phyloP scores from a whole-genome alignment of 2,888 invertebrate species.

The Melanostoma mellinum region DNA sequence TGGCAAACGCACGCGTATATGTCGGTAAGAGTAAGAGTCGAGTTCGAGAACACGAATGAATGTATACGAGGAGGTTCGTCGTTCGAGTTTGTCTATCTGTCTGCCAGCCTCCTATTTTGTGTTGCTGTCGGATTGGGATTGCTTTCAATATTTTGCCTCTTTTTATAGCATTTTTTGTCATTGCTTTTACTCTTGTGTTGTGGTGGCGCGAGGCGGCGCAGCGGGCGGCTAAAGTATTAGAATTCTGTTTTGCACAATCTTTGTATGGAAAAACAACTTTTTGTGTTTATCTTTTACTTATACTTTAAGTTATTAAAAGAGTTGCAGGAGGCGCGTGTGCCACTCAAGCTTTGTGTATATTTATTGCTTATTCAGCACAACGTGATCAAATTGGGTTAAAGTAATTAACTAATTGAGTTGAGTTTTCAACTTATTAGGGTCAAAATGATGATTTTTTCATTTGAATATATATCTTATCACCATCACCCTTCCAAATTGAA shows the following conservation, averaged over 20 bases:
- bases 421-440: constrained; percentile 57
- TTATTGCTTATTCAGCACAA: background rate
- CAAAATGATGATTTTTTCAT: constrained; percentile 37
- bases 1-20: background rate
- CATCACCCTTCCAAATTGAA: background rate
- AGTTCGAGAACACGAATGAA: background rate
- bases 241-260: constrained; percentile 7
- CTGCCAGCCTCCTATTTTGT: constrained; percentile 31
- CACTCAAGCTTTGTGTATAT: background rate
- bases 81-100: constrained; percentile 24
- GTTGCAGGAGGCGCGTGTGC: constrained; percentile 27
- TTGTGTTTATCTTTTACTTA: constrained; percentile 8
- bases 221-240: no score
- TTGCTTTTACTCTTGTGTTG: background rate
- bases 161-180: constrained; percentile 44
- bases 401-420: constrained; percentile 69
- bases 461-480: background rate
- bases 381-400: constrained; percentile 60
- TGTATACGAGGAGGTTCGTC: background rate
- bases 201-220: no score
- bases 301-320: background rate
- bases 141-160: constrained; percentile 45
- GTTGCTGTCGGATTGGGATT: constrained; percentile 40
- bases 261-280: constrained; percentile 21
- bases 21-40: no score